A percentile compares a stretch with the other conserved stretches of the same genome.
Evolutionary conservation across 2,797 vertebrate species (phyloP).

Genomic region (Arremon brunneinucha): DNA sequence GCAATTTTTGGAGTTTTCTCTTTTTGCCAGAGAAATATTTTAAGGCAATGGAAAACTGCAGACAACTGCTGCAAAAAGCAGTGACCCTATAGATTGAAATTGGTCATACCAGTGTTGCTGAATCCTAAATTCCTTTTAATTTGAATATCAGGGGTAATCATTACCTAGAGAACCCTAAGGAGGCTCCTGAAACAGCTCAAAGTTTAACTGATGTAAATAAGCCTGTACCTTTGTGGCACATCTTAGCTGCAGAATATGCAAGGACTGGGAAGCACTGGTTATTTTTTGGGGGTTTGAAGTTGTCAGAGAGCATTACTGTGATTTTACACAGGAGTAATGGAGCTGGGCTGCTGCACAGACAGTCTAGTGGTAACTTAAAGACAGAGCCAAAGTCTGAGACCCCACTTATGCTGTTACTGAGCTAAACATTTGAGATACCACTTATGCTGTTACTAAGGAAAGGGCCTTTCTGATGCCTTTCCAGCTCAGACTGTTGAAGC

Average conservation of each 20-base stretch:
- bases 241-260: neutral
- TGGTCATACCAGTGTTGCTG: neutral
- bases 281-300: neutral
- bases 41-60: neutral
- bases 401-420: neutral
- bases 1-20: neutral
- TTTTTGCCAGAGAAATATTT: neutral
- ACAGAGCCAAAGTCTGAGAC: neutral
- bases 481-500: neutral
- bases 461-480: neutral
- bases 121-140: neutral
- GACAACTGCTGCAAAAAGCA: neutral
- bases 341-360: neutral
- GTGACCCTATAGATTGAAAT: neutral
- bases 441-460: neutral
- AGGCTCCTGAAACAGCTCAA: neutral
- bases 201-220: neutral
- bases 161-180: neutral
- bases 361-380: neutral
- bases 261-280: neutral
- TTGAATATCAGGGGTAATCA: neutral
- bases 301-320: neutral
- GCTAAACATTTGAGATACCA: neutral
- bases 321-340: neutral
- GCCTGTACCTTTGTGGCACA: neutral